Evolutionary conservation across 2,797 vertebrate genomes (phyloP), one percentile per base, ranked within the genome.

Genomic region (Furcifer pardalis): DNA sequence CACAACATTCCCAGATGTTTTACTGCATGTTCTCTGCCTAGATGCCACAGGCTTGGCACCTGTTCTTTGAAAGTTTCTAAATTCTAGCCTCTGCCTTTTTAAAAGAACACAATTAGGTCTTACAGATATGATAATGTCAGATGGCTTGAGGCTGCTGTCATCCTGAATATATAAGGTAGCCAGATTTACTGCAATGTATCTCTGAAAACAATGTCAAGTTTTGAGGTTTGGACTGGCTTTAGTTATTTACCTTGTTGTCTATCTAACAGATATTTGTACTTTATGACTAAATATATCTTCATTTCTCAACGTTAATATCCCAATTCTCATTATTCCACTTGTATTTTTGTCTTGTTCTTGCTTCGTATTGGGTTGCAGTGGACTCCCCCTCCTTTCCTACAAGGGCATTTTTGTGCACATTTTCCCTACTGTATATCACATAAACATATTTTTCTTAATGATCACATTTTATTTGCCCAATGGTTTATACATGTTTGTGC

Each of bases 161-260:
- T 86, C 87, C n/a, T 59, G 27, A 69, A 68, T 8, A 27, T 40
- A 59, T 5, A 81, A n/a, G 73, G 37, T 68, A 81, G 87, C 1
- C 8, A 44, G 86, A 85, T 13, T 10, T 66, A 75, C 23, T 73
- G 0, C 69, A 87, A 37, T 86, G 2, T 2, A 65, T 1, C 23
- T 81, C 77, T 87, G 8, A 71, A 27, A 85, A 77, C 37, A 75
- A 30, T 69, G 15, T 2, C 12, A 84, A 2, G n/a, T 7, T 6
- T 2, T 32, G 15, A 37, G 63, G 15, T 2, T 66, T 84, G 77
- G 77, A 62, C 37, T 60, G 1, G 44, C 37, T 81, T 86, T 32
- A 49, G 0, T 4, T 83, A 10, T 80, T 82, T 25, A 10, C 4
- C 77, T n/a, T 46, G 3, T 0, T 62, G 40, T 71, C 35, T 79